Base-by-base conservation (phyloP, 2,888 invertebrate genomes). In the Limenitis camilla region DNA sequence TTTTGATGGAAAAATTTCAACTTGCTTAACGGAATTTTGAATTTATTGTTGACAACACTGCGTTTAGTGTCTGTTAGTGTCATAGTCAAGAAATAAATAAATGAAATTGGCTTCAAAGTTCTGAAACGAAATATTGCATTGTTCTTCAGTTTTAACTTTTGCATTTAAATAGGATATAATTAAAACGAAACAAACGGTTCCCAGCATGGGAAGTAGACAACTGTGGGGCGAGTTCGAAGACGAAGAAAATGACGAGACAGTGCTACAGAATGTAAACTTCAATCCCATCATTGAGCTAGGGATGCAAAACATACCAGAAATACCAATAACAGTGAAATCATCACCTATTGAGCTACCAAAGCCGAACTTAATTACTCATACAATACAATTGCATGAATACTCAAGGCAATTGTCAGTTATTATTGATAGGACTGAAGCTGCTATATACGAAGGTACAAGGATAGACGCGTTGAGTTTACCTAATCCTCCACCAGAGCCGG, bases 301-400 rank as follows among this genome's bases (percentile, higher is more conserved):
- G 6, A 79, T 88, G 84, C 87, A 86, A 67, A 86, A 86, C 52
- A 87, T 88, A 49, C 85, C 87, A 1, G 87, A 87, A 71, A 83
- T 84, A 64, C 81, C 84, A 0, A 86, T 83, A 41, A 76, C 78
- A 31, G 85, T 84, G 1, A 84, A 87, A 66, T 82, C 84, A 1
- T 79, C 82, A 1, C 81, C 86, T 2, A 81, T 88, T 28, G 83
- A 87, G 60, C 66, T 88, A 10, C 88, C 88, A 2, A 75, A 72
- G 53, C 76, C 74, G 7, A 88, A 86, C 69, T 66, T 88, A 43
- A 81, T 88, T 30, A 85, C 86, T 0, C 86, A 88, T 51, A 87
- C 88, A 0, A 83, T 87, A 53, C 78, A 83, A 61, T 64, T 88
- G 28, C 86, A 88, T 51, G 69, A 74, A 0, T 84, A 81, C 56